Base-by-base conservation (phyloP, 2,888 invertebrate genomes). In the Opisthograptis luteolata region DNA sequence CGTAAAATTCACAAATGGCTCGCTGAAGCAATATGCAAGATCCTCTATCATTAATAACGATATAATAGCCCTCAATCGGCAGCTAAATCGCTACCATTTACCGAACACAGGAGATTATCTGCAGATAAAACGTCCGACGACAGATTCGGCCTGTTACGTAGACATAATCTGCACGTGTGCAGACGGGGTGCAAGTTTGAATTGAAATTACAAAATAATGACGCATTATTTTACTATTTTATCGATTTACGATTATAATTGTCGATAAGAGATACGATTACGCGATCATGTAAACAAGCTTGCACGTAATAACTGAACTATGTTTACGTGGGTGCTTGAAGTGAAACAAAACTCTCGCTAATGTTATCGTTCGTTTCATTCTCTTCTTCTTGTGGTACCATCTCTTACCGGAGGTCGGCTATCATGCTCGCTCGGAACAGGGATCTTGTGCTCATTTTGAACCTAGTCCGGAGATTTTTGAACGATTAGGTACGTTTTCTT, bases 1-100 rank as follows among this genome's bases (percentile, higher is more conserved):
- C 77, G 68, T 80, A 78, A 83, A 76, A 58, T 71, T 69, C 70
- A 72, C 73, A 73, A 78, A 75, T 67, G 66, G 72, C 71, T 73
- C 66, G 67, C 70, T 62, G 66, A 68, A 66, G 67, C 66, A 62
- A 76, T 75, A 69, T 68, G 70, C 65, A 70, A 70, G 68, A 62
- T 70, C 68, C 65, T 71, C 70, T 68, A 65, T 72, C 70, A 76
- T 79, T 77, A 75, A 76, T 79, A 77, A 72, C 69, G 68, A 66
- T n/a, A 68, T 78, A 72, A 79, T 73, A 69, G 66, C 66, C 58
- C 64, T 67, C 68, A 68, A 77, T 77, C 72, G 73, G 62, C 69
- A 70, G 66, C 64, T 67, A 54, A 70, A 78, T 68, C 62, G 64
- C 66, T 69, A 54, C 58, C 57, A 62, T 58, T 63, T 64, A 63